phyloP scores from a whole-genome alignment of 1,140 invertebrate species.

The Aethina tumida region DNA sequence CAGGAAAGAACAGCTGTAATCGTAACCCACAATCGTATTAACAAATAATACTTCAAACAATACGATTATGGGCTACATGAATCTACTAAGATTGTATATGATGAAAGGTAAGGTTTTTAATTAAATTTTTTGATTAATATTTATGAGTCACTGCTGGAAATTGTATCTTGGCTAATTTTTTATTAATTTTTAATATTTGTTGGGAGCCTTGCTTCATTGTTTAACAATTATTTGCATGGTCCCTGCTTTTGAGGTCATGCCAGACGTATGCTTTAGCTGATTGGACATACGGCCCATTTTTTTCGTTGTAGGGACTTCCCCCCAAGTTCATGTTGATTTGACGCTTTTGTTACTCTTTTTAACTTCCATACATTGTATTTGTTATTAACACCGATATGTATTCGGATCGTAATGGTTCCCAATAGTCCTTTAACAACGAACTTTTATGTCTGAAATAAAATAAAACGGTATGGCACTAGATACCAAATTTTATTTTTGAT shows the following conservation, averaged over 20 bases:
- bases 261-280: constrained; percentile 28
- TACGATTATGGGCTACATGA: too few species aligned
- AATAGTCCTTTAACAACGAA: constrained; percentile 13
- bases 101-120: too few species aligned
- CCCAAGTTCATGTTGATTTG: constrained; percentile 3
- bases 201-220: constrained; percentile 30
- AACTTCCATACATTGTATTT: constrained; percentile 21
- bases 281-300: constrained; percentile 6
- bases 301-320: neutral
- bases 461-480: constrained; percentile 32
- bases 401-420: constrained; percentile 25
- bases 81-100: too few species aligned
- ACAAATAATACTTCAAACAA: too few species aligned
- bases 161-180: constrained; percentile 18
- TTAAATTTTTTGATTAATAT: too few species aligned
- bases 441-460: neutral
- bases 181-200: constrained; percentile 23
- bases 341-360: constrained; percentile 20
- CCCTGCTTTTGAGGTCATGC: constrained; percentile 33
- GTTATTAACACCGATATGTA: constrained; percentile 31
- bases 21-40: too few species aligned
- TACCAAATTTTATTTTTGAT: constrained; percentile 30
- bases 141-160: too few species aligned
- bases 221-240: constrained; percentile 33
- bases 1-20: too few species aligned